Base-by-base conservation (phyloP, 2,888 invertebrate species). In the Apomyelois bistriatella region DNA sequence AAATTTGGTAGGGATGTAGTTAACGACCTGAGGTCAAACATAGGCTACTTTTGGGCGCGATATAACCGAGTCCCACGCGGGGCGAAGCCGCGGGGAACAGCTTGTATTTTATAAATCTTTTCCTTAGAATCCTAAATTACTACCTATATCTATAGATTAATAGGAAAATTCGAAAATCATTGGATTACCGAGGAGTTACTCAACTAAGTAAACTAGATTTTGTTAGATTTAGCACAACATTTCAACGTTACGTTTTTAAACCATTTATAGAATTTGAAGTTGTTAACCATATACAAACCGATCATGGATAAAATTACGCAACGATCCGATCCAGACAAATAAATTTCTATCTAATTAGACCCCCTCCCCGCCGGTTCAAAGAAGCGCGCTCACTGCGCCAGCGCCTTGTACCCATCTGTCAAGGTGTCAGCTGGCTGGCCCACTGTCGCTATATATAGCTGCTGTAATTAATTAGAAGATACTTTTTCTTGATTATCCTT, bases 391-490 rank as follows among this genome's bases (percentile, higher is more conserved):
- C 66, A 16, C 68, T 76, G 71, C 75, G 84, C 85, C 84, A 81
- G 79, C 78, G 76, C 71, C 73, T 74, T 85, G 87, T 86, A 72
- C 76, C 74, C 86, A 87, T 87, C 84, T 85, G 86, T 88, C 88
- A 82, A 74, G 30, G 65, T 74, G 86, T 85, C 85, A 68, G 65
- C 62, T 73, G 71, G 69, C 75, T 82, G 68, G 66, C 67, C 73
- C 72, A 68, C 69, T 70, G 75, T 75, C 62, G 65, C 78, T 86
- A 85, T 85, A 85, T 87, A 82, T 85, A 85, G 78, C 63, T 63
- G 64, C 64, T n/a, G 78, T 87, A 85, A 87, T 87, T 87, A 85
- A 87, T 85, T 74, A 70, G 74, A 72, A 68, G 70, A 70, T 47
- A 54, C 54, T 53, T 41, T 57, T 55, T 52, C 49, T 52, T 13